phyloP scores from a whole-genome alignment of 2,888 invertebrate genomes.

The Dexiosoma caninum region DNA sequence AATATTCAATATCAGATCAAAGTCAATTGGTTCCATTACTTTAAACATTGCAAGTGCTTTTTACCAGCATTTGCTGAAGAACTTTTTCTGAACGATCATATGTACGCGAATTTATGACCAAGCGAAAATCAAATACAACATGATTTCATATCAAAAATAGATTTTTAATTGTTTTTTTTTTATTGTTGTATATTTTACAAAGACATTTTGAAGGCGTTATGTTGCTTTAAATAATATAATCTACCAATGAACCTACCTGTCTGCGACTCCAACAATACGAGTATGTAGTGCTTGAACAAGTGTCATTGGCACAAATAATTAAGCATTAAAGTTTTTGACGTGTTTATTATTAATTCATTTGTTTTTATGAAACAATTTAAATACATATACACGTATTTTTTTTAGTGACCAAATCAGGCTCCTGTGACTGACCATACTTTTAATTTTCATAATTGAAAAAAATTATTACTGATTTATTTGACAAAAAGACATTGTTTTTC shows the following conservation, averaged over 20 bases:
- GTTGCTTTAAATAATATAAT: background rate
- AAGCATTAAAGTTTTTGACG: background rate
- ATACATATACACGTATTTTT: too few relatives aligned
- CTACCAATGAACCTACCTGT: background rate
- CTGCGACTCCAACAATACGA: background rate
- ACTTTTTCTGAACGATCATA: background rate
- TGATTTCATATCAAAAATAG: background rate
- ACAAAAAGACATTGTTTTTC: background rate
- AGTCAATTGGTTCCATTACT: slow-evolving; percentile 45
- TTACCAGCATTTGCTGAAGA: background rate
- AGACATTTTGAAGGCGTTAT: slow-evolving; percentile 20
- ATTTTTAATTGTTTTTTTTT: background rate
- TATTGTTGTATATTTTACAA: background rate
- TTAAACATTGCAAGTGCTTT: slow-evolving; percentile 21
- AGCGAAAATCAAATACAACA: slow-evolving; percentile 1
- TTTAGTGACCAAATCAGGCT: background rate
- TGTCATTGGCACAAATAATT: slow-evolving; percentile 25
- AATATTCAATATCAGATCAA: slow-evolving; percentile 50
- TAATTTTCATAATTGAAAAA: too few relatives aligned
- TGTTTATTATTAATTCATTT: background rate
- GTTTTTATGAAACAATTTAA: background rate
- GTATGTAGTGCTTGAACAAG: background rate
- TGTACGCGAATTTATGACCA: background rate
- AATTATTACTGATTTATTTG: background rate
- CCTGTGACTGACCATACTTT: background rate